phyloP scores from a whole-genome alignment of 2,888 invertebrate genomes.

The Hirtodrosophila duncani region DNA sequence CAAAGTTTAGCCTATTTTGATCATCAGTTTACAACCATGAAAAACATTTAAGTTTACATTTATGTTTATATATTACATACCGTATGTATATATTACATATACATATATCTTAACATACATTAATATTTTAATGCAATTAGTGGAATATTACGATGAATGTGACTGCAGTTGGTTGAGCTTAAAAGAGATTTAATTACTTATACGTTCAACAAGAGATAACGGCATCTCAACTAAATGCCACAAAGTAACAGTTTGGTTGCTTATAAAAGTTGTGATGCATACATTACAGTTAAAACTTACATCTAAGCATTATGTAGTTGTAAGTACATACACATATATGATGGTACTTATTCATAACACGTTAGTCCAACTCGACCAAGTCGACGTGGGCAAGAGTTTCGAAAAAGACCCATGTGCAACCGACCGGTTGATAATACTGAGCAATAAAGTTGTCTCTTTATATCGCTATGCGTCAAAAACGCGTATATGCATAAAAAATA shows the following conservation, averaged over 20 bases:
- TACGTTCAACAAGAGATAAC: conserved; percentile 70
- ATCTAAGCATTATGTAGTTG: conserved; percentile 58
- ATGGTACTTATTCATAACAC: conserved; percentile 36
- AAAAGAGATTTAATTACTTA: conserved; percentile 52
- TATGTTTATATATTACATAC: conserved; percentile 43
- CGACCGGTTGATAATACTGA: conserved; percentile 45
- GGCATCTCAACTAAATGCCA: conserved; percentile 58
- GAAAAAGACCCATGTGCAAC: not conserved
- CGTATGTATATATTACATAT: conserved; percentile 15
- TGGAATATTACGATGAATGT: conserved; percentile 40
- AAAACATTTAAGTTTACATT: conserved; percentile 62
- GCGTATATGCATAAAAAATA: conserved; percentile 1
- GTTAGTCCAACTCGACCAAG: conserved; percentile 10
- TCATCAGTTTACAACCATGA: conserved; percentile 76
- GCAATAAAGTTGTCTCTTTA: conserved; percentile 56
- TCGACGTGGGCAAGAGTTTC: not conserved
- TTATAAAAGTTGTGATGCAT: conserved; percentile 52
- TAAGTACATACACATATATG: conserved; percentile 33
- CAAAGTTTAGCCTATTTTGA: conserved; percentile 63
- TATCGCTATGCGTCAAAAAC: conserved; percentile 14
- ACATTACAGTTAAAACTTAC: conserved; percentile 69
- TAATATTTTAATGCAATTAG: conserved; percentile 56
- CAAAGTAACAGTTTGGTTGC: conserved; percentile 61
- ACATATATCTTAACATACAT: conserved; percentile 32
- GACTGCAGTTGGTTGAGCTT: conserved; percentile 24